A percentile compares a stretch with the other conserved stretches of the same genome.
phyloP scores from a whole-genome alignment of 35 echinoderm and acorn worm genomes.

The Heliocidaris tuberculata region DNA sequence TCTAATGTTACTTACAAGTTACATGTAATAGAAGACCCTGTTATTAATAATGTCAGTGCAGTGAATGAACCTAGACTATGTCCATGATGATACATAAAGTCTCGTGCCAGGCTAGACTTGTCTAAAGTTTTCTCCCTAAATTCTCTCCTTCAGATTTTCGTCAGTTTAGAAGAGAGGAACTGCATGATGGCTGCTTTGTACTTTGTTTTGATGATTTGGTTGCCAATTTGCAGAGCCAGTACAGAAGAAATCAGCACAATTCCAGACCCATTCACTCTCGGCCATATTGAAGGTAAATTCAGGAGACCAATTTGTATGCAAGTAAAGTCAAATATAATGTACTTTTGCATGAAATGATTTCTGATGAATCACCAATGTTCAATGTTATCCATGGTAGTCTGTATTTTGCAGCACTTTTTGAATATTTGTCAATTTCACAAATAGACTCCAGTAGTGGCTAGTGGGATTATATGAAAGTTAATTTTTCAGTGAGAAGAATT shows the following conservation, averaged over 20 bases:
- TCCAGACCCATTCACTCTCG: background rate
- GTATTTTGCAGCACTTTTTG: background rate
- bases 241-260: constrained; percentile 3
- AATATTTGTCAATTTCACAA: background rate
- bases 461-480: background rate
- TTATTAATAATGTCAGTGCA: no score
- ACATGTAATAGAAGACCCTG: no score
- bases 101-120: no score
- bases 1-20: no score
- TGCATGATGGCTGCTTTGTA: constrained; percentile 11
- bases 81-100: no score
- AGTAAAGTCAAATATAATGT: background rate
- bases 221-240: constrained; percentile 21
- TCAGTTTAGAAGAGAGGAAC: background rate
- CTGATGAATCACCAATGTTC: background rate
- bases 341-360: background rate
- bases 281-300: background rate
- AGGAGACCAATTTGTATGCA: background rate
- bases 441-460: background rate
- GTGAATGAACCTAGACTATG: no score
- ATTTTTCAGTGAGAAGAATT: background rate
- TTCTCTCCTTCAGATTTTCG: background rate
- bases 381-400: background rate
- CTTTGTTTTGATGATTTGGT: background rate
- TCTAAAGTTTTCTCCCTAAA: no score